Conservation (phyloP, 2,888 invertebrate species). For the Aethes cnicana region DNA sequence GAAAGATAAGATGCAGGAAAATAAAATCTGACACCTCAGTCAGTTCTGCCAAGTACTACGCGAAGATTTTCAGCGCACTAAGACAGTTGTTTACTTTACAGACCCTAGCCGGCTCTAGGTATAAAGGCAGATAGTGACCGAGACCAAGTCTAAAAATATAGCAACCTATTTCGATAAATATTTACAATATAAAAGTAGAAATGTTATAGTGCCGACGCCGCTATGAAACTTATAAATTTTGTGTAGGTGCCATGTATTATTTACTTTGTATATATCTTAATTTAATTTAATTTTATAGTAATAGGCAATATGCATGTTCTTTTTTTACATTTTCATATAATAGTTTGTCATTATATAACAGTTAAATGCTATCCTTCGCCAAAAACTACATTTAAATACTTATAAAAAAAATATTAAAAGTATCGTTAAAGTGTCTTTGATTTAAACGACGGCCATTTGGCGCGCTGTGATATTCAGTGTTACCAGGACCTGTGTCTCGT, state of each 20-base stretch:
- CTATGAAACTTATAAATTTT: conserved; percentile 19
- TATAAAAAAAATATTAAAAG: too few species aligned
- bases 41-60: conserved; percentile 70
- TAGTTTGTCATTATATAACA: conserved; percentile 1
- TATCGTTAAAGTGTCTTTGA: too few species aligned
- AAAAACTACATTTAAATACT: not conserved
- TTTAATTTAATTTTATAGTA: too few species aligned
- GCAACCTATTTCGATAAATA: conserved; percentile 12
- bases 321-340: not conserved
- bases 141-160: conserved; percentile 34
- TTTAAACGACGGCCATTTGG: too few species aligned
- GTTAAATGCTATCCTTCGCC: too few species aligned
- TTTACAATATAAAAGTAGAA: conserved; percentile 19
- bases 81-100: conserved; percentile 80
- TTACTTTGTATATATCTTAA: conserved; percentile 68
- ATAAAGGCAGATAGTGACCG: conserved; percentile 67
- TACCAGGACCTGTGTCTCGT: too few species aligned
- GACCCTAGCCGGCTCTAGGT: conserved; percentile 74
- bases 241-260: conserved; percentile 50
- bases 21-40: conserved; percentile 74
- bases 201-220: conserved; percentile 7
- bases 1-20: conserved; percentile 78
- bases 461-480: too few species aligned
- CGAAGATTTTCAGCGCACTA: conserved; percentile 76
- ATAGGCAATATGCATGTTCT: too few species aligned